Evolutionary conservation across 2,888 invertebrate genomes (phyloP), one percentile per base, ranked within the genome.

Genomic region (Hecatera dysodea): DNA sequence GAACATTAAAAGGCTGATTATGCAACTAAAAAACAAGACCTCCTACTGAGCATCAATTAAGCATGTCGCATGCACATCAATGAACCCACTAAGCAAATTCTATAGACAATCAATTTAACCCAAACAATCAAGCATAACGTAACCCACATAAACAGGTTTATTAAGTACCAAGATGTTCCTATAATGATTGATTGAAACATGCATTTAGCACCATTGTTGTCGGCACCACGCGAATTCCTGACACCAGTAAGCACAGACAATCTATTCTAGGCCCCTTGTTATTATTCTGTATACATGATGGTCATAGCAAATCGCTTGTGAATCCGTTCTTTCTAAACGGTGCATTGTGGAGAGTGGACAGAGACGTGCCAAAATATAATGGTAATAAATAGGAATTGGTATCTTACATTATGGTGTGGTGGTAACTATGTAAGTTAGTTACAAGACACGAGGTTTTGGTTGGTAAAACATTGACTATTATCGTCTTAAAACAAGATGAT

Each of bases 121-220:
- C 27, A 63, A 17, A 63, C 75, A 65, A 65, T 75, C 67, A 80
- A 44, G 57, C 80, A 68, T 66, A 61, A 65, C 67, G 52, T 62
- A 73, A 33, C 72, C 53, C 52, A 72, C 44, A 57, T 19, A 65
- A 66, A 74, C 79, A 62, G 52, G 80, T 71, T 75, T 62, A 33
- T 1, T 65, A 55, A 62, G 19, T n/a, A 64, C 50, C 33, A 33
- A 63, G 50, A 52, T 19, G n/a, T 33, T 65, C 27, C n/a, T 50
- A 33, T 29, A 71, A 55, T 67, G n/a, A 74, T 67, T 42, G 67
- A 72, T 74, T n/a, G 44, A 70, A 61, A 68, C 63, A 72, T 71
- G 65, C 64, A 76, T 75, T 73, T 64, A 77, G 72, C 59, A 56
- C 75, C 48, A 82, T 84, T 82, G 80, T 80, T 66, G 73, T 80